These are phyloP conservation scores for Chloroclystis v-ata DNA, from an alignment of 2,888 invertebrate genomes.

Conservation along the genomic window DNA sequence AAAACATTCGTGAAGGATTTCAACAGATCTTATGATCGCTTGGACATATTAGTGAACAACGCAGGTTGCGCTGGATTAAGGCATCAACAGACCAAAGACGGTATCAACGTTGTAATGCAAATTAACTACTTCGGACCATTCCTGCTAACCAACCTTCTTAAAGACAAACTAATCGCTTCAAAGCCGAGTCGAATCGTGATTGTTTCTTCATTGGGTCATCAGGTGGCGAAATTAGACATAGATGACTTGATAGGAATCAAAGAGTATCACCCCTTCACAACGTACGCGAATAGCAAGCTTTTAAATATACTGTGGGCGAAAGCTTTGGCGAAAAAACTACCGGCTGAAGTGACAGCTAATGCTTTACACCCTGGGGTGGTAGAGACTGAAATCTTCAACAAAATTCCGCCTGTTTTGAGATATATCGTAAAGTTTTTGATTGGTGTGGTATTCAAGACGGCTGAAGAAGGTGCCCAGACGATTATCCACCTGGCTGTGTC, in stretches of 20 bases:
- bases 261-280: constrained; percentile 47
- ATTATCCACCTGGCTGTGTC: constrained; percentile 84
- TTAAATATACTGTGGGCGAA: constrained; percentile 61
- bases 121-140: constrained; percentile 85
- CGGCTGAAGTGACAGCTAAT: constrained; percentile 83
- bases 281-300: constrained; percentile 67
- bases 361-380: constrained; percentile 90
- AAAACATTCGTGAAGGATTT: constrained; percentile 80
- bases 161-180: constrained; percentile 62
- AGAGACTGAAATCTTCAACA: constrained; percentile 86
- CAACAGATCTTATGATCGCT: constrained; percentile 60
- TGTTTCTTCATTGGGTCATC: constrained; percentile 58
- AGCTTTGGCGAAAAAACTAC: constrained; percentile 56
- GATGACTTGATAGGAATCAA: constrained; percentile 36
- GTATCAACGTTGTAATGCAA: constrained; percentile 80
- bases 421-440: constrained; percentile 75
- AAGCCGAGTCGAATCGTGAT: constrained; percentile 64
- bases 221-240: constrained; percentile 68
- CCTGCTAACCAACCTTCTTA: constrained; percentile 82
- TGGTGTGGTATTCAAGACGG: constrained; percentile 81
- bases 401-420: constrained; percentile 57
- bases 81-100: constrained; percentile 73
- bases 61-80: constrained; percentile 70
- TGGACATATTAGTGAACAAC: constrained; percentile 82
- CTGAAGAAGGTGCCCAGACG: constrained; percentile 88